Base-by-base conservation (phyloP, 1,140 invertebrate genomes). In the Hycleus cichorii region DNA sequence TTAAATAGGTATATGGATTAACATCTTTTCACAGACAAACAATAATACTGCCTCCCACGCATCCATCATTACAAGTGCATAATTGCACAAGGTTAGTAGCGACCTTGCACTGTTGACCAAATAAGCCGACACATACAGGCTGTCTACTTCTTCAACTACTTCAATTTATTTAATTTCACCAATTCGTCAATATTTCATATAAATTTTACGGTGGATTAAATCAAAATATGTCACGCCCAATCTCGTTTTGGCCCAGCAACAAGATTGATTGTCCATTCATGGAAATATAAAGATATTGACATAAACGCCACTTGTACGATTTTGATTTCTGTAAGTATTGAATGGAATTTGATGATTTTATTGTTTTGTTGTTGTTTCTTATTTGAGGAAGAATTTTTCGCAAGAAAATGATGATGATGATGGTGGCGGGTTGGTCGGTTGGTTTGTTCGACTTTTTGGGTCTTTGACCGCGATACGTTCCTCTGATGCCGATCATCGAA, bases 51-150 rank as follows among this genome's bases (percentile, higher is more conserved):
- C 51, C 51, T 45, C 51, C 51, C 38, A 53, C 51, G 46, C 39
- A 32, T 26, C 38, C 51, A 53, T 53, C 51, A 53, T 53, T 32
- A 53, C 51, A 53, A 53, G 42, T 53, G 51, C 51, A 53, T 53
- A 53, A 53, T 53, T 53, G 51, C 39, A 53, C 51, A 53, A 53
- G 51, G 51, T 53, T 53, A 44, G 51, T 53, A 42, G 51, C 51
- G 51, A 32, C 51, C 51, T 53, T 53, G 51, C 46, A 32, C 51
- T 44, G 51, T 53, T 53, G 51, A 53, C 51, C 51, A 53, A 53
- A 53, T 53, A 11, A 39, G 48, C 48, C 26, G 38, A 3, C 32
- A 32, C 3, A 32, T 32, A 7, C 7, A 32, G 4, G 32, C 7
- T 32, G 4, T 32, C 32, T 32, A 32, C 32, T 5, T 2, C 32